phyloP scores from a whole-genome alignment of 2,113 vertebrate genomes.

The Ameiurus melas region DNA sequence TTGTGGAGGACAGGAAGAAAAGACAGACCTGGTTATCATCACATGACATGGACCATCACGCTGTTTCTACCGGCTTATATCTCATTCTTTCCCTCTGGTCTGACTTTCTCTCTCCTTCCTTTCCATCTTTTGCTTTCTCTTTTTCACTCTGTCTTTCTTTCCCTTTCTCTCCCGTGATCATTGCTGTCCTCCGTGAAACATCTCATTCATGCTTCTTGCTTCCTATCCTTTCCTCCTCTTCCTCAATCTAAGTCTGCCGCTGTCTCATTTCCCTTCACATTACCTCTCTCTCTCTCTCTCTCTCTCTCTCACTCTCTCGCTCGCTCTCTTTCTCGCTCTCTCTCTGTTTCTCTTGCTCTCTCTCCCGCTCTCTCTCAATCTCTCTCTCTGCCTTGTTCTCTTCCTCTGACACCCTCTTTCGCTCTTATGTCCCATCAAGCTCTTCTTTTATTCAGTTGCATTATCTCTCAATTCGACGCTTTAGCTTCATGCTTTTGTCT shows the following conservation, averaged over 20 bases:
- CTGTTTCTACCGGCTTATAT: not conserved
- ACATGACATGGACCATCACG: not conserved
- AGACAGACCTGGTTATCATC: not conserved
- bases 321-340: too few species aligned
- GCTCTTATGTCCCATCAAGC: not conserved
- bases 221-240: not conserved
- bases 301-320: too few species aligned
- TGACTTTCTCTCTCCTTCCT: not conserved
- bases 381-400: not conserved
- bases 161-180: not conserved
- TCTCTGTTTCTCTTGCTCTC: too few species aligned
- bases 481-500: not conserved
- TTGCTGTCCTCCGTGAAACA: not conserved
- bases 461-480: not conserved
- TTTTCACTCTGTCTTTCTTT: not conserved
- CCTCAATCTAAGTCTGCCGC: not conserved
- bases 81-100: not conserved
- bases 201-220: not conserved
- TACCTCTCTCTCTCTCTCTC: not conserved
- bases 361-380: too few species aligned
- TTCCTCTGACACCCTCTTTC: not conserved
- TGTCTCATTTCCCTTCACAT: not conserved
- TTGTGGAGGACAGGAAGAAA: slow-evolving; percentile 2
- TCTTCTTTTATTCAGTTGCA: not conserved
- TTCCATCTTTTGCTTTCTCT: not conserved